These are phyloP conservation scores for Corella eumyota DNA, from an alignment of 23 tunicate genomes.

Conservation along the genomic window DNA sequence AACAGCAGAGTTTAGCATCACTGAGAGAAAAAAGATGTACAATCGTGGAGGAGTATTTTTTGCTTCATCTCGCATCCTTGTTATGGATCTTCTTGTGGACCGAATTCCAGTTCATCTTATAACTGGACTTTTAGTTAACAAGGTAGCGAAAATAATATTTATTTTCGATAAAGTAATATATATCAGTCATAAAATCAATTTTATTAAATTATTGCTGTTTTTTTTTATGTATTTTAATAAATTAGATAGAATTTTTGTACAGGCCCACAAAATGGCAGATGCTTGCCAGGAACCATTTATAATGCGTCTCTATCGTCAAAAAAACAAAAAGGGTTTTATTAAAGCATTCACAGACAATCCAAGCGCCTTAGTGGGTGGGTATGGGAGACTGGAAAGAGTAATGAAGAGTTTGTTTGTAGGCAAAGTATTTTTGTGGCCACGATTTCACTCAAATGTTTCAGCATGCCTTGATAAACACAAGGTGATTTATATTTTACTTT, in stretches of 20 bases:
- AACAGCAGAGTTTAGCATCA: constrained; percentile 30
- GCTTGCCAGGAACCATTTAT: constrained; percentile 81
- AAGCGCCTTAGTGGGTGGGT: constrained; percentile 31
- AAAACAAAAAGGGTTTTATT: constrained; percentile 75
- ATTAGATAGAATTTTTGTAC: constrained; percentile 6
- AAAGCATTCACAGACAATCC: constrained; percentile 80
- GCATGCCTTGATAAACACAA: constrained; percentile 49
- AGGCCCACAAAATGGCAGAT: constrained; percentile 83
- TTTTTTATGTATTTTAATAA: too few relatives aligned
- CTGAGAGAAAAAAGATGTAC: constrained; percentile 63
- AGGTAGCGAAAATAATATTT: constrained; percentile 6
- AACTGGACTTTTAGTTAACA: constrained; percentile 41
- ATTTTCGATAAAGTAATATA: too few relatives aligned
- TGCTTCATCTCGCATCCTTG: constrained; percentile 69
- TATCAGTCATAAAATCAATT: neutral
- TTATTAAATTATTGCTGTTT: neutral
- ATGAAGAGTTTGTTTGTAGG: constrained; percentile 84
- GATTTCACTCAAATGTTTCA: constrained; percentile 61
- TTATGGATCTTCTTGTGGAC: constrained; percentile 75
- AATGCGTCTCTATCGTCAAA: constrained; percentile 58
- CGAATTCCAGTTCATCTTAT: constrained; percentile 74
- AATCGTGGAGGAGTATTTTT: constrained; percentile 72
- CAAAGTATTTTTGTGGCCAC: constrained; percentile 83
- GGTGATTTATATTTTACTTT: neutral
- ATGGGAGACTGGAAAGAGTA: constrained; percentile 47